Evolutionary conservation across 2,888 invertebrate species (phyloP).

Genomic region (Lochmaea capreae): DNA sequence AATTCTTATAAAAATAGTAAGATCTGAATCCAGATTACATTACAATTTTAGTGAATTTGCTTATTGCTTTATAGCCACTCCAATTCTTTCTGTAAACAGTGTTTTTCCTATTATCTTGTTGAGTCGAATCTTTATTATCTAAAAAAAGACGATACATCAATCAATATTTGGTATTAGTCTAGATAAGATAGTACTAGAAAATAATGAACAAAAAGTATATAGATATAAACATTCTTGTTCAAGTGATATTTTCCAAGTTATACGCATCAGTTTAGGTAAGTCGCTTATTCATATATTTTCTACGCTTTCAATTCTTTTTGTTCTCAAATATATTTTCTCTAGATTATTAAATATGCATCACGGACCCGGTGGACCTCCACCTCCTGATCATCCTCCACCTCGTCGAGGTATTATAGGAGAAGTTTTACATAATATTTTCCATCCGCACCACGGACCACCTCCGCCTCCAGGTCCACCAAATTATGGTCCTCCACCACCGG

Average conservation of each 20-base stretch:
- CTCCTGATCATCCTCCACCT: neutral
- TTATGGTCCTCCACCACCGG: neutral
- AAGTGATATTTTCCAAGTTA: neutral
- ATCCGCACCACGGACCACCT: conserved; percentile 7
- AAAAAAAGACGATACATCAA: neutral
- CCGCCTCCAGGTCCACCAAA: neutral
- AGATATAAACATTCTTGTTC: neutral
- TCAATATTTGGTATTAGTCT: neutral
- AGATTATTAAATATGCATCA: conserved; percentile 1
- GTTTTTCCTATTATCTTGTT: too few species aligned
- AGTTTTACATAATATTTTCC: conserved; percentile 2
- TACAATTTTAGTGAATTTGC: too few species aligned
- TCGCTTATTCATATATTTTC: too few species aligned
- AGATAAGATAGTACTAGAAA: neutral
- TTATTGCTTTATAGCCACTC: too few species aligned
- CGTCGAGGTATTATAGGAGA: conserved; percentile 11
- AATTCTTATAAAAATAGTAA: too few species aligned
- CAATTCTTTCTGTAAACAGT: too few species aligned
- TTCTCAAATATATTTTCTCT: neutral
- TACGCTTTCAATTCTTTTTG: too few species aligned
- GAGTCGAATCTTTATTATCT: too few species aligned
- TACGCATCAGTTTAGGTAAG: neutral
- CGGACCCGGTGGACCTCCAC: neutral
- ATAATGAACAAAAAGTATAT: neutral
- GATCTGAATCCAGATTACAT: too few species aligned